Conservation (phyloP, 2,113 vertebrate species). For the Melospiza georgiana region DNA sequence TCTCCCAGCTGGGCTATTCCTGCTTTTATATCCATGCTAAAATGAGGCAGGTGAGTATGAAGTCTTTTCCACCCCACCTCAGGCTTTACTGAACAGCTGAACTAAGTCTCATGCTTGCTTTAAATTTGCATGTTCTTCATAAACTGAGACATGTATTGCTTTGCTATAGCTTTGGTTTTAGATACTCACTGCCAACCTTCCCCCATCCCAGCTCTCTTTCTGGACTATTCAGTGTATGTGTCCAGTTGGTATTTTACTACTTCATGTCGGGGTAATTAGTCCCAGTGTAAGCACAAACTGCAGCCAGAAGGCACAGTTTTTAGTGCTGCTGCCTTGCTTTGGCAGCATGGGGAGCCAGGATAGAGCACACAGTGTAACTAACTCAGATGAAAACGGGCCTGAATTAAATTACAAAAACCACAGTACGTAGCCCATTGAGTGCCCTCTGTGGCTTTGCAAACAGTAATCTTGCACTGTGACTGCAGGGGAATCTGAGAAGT, state of each 20-base stretch:
- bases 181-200: neutral
- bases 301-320: neutral
- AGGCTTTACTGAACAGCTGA: neutral
- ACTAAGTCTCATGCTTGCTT: neutral
- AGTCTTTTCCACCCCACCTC: neutral
- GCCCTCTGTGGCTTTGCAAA: neutral
- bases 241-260: neutral
- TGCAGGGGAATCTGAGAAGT: neutral
- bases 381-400: neutral
- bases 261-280: neutral
- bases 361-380: neutral
- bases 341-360: neutral
- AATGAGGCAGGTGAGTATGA: slow-evolving; percentile 95
- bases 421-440: fast-evolving
- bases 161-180: neutral
- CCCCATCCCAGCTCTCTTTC: neutral
- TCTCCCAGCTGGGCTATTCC: slow-evolving; percentile 98
- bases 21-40: slow-evolving; percentile 99
- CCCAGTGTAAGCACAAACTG: neutral
- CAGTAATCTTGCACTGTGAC: neutral
- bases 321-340: neutral
- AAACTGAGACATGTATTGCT: neutral
- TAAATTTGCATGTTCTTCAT: neutral
- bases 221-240: neutral
- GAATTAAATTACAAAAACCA: fast-evolving